Percentiles rank a stretch among this genome's conserved stretches.
Evolutionary conservation across 1,140 invertebrate species (phyloP).

Genomic region (Bombyx mori): ASM3026992v2 NC_085114.1:12096001-12096500

Average conservation of each 20-base stretch:
- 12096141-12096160: slow-evolving; percentile 91
- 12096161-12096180: slow-evolving; percentile 93
- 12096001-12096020: no score
- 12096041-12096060: no score
- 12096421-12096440: slow-evolving; percentile 90
- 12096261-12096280: slow-evolving; percentile 90
- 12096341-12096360: slow-evolving; percentile 98
- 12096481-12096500: slow-evolving; percentile 93
- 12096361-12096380: slow-evolving; percentile 88
- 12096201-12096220: slow-evolving; percentile 95
- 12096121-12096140: slow-evolving; percentile 76
- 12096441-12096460: slow-evolving; percentile 94
- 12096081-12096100: no score
- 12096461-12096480: slow-evolving; percentile 95
- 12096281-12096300: slow-evolving; percentile 89
- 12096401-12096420: slow-evolving; percentile 97
- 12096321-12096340: slow-evolving; percentile 95
- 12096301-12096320: slow-evolving; percentile 91
- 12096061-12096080: no score
- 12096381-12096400: slow-evolving; percentile 96
- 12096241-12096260: slow-evolving; percentile 93
- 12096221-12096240: slow-evolving; percentile 96
- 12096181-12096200: slow-evolving; percentile 94
- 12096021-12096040: no score
- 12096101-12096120: background rate